A percentile compares a stretch with the other conserved stretches of the same genome.
Evolutionary conservation across 2,888 invertebrate genomes (phyloP).

Genomic region (Carterocephalus palaemon): DNA sequence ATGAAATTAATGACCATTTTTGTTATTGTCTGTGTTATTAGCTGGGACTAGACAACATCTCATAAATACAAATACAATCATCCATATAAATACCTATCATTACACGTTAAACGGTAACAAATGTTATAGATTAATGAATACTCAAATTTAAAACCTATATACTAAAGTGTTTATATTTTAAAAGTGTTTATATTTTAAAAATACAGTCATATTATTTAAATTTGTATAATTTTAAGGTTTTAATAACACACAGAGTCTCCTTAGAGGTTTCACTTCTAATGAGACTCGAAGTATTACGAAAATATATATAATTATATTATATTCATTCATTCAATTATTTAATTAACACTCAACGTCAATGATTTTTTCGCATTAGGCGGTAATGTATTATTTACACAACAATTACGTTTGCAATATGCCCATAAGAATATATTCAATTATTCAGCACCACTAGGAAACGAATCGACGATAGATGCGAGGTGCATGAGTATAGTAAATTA

Average conservation of each 20-base stretch:
- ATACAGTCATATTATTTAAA: too few species aligned
- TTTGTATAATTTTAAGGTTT: too few species aligned
- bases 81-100: too few species aligned
- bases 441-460: background rate
- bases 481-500: slow-evolving; percentile 18
- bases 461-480: slow-evolving; percentile 13
- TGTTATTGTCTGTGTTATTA: slow-evolving; percentile 4
- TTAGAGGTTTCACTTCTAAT: too few species aligned
- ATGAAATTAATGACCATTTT: background rate
- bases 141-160: too few species aligned
- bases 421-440: slow-evolving; percentile 10
- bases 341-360: slow-evolving; percentile 12
- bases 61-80: too few species aligned
- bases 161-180: too few species aligned
- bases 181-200: too few species aligned
- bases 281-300: too few species aligned
- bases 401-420: slow-evolving; percentile 11
- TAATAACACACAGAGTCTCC: too few species aligned
- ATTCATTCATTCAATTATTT: slow-evolving; percentile 1
- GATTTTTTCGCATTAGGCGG: background rate
- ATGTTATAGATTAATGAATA: too few species aligned
- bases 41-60: slow-evolving; percentile 16
- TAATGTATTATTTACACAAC: slow-evolving; percentile 5
- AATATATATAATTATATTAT: slow-evolving; percentile 11
- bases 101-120: too few species aligned